Evolutionary conservation across 2,888 invertebrate genomes (phyloP).

Genomic region (Alcis repandata): DNA sequence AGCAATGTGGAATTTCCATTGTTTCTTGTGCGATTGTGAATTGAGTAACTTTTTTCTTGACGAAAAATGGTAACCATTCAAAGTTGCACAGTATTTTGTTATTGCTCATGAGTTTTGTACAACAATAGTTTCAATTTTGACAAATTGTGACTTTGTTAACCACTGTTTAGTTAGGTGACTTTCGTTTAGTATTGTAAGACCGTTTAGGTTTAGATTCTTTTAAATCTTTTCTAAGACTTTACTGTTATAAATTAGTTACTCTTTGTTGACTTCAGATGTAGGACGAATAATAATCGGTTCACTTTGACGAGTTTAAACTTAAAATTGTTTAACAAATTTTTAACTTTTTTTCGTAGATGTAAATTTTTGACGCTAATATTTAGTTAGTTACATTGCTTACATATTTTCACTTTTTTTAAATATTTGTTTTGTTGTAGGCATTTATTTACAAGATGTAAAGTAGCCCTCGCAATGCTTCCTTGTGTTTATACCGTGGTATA

Average conservation of each 20-base stretch:
- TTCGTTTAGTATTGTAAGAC: constrained; percentile 2
- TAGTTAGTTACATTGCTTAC: neutral
- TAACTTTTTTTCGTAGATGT: neutral
- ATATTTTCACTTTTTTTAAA: constrained; percentile 19
- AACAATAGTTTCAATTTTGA: constrained; percentile 25
- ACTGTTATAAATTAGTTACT: constrained; percentile 9
- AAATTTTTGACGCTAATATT: neutral
- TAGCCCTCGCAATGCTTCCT: constrained; percentile 72
- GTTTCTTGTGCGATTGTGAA: constrained; percentile 26
- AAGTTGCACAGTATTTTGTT: constrained; percentile 30
- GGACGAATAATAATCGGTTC: constrained; percentile 11
- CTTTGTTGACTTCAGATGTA: constrained; percentile 29
- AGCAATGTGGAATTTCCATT: neutral
- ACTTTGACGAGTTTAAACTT: neutral
- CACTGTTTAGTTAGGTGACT: constrained; percentile 19
- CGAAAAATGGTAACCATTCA: constrained; percentile 44
- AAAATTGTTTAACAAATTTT: neutral
- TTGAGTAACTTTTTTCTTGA: constrained; percentile 48
- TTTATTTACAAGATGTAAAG: constrained; percentile 74
- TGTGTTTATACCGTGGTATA: constrained; percentile 79
- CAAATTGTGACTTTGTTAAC: constrained; percentile 27
- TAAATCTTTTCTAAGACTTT: neutral
- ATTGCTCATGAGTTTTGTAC: constrained; percentile 14
- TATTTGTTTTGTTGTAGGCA: constrained; percentile 43
- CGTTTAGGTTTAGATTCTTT: neutral